Percentiles rank a stretch among this genome's conserved stretches.
Evolutionary conservation across 1,140 invertebrate genomes (phyloP).

Genomic region (Pseudoatta argentina): DNA sequence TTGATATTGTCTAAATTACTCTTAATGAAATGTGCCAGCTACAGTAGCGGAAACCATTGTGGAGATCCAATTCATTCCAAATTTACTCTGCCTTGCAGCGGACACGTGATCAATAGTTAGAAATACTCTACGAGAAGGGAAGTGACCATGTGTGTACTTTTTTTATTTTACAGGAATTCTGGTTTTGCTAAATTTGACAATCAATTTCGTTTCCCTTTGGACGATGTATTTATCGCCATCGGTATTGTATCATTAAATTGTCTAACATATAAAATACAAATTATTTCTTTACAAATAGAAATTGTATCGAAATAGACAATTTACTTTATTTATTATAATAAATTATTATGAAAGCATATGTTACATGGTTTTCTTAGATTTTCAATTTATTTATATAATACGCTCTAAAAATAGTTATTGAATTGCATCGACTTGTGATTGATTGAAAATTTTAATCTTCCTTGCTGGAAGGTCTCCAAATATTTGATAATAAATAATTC

Average conservation of each 20-base stretch:
- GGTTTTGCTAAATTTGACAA: conserved; percentile 15
- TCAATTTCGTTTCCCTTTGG: conserved; percentile 20
- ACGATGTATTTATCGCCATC: not conserved
- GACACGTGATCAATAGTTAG: conserved; percentile 69
- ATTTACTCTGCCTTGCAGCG: conserved; percentile 66
- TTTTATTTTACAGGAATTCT: conserved; percentile 17
- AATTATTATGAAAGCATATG: not conserved
- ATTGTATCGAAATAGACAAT: not conserved
- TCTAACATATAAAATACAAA: not conserved
- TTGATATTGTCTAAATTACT: conserved; percentile 63
- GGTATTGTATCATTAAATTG: not conserved
- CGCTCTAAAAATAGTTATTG: not conserved
- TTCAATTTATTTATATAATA: not conserved
- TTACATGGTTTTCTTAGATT: not conserved
- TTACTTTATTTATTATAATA: not conserved
- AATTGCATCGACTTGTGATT: not conserved
- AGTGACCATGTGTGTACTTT: conserved; percentile 55
- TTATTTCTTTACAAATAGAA: conserved; percentile 4
- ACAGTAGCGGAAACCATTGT: conserved; percentile 41
- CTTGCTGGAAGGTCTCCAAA: not conserved
- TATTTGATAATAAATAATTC: conserved; percentile 23
- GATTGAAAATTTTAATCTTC: conserved; percentile 28
- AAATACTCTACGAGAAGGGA: conserved; percentile 52
- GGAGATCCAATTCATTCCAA: conserved; percentile 62
- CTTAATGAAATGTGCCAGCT: conserved; percentile 65